Base-by-base conservation (phyloP, 2,888 invertebrate species). In the Pristionchus mayeri region DNA sequence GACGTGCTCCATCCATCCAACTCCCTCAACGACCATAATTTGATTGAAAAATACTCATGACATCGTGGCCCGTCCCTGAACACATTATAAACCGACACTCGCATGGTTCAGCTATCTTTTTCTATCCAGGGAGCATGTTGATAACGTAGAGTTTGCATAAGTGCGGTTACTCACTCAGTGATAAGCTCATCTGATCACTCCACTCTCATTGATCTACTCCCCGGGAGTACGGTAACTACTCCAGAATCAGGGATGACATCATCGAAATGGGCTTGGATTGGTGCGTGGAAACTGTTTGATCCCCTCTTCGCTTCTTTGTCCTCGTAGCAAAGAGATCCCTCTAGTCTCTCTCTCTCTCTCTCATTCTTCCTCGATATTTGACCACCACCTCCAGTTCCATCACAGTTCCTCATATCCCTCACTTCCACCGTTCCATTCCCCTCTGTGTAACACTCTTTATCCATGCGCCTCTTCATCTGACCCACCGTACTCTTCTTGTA, bases 251-350 rank as follows among this genome's bases (percentile, higher is more conserved):
- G 21, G 40, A n/a, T 37, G 37, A 67, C 40, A 7, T 67, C 18
- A 67, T 67, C 37, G 30, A 4, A 4, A n/a, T 40, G 21, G 67
- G 27, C 7, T 21, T 37, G 37, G 30, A 30, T 63, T 21, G 4
- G 9, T 40, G 67, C 67, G 67, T 67, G 67, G 34, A 67, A 67
- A 67, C 67, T 67, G 67, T 67, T 67, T 67, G 67, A 67, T 67
- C 67, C 67, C 67, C n/a, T 67, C 63, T 63, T 34, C 67, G 13
- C 37, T 67, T 67, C 67, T 67, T 67, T 67, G 67, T 67, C 67
- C 37, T n/a, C 67, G n/a, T 37, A 34, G 67, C 37, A 67, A 18
- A 37, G 37, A 37, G 37, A 67, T 67, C 67, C n/a, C 67, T 67
- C 67, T 0, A 18, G 37, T 67, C 67, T 40, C 67, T 67, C 67